Evolutionary conservation across 2,113 vertebrate species (phyloP).

Genomic region (Pterocles burchelli): DNA sequence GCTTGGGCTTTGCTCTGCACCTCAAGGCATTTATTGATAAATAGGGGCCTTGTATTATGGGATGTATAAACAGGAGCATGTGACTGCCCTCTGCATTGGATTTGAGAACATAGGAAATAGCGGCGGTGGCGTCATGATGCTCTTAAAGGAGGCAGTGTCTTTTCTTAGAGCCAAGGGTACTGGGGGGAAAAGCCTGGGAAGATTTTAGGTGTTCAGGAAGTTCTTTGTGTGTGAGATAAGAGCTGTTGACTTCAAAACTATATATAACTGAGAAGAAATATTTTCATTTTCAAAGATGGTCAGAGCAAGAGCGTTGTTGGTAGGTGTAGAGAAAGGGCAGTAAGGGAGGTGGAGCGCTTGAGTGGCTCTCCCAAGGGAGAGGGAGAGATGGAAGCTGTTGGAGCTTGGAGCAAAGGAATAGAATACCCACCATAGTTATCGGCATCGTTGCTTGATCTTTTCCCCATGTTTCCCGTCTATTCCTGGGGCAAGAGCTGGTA

Average conservation of each 20-base stretch:
- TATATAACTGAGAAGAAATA: background rate
- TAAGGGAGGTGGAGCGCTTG: background rate
- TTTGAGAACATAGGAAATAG: background rate
- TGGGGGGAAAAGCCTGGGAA: background rate
- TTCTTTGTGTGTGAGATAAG: background rate
- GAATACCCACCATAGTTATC: background rate
- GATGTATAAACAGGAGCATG: slow-evolving; percentile 22
- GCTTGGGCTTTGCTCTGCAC: background rate
- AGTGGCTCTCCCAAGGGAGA: background rate
- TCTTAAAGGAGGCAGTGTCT: background rate
- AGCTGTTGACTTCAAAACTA: background rate
- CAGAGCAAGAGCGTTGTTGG: background rate
- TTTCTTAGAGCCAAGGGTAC: background rate
- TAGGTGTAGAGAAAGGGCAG: background rate
- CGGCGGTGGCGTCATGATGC: fast-evolving
- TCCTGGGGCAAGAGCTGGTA: background rate
- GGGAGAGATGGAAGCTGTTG: background rate
- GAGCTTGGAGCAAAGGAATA: background rate
- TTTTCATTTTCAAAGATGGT: background rate
- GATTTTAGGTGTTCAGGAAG: background rate
- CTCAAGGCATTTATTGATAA: slow-evolving; percentile 58
- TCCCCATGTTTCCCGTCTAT: background rate
- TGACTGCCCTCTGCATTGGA: background rate
- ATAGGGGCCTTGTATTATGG: slow-evolving; percentile 44
- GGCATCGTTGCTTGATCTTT: background rate